Conservation (phyloP, 2,888 invertebrate genomes). For the Stenichneumon culpator region DNA sequence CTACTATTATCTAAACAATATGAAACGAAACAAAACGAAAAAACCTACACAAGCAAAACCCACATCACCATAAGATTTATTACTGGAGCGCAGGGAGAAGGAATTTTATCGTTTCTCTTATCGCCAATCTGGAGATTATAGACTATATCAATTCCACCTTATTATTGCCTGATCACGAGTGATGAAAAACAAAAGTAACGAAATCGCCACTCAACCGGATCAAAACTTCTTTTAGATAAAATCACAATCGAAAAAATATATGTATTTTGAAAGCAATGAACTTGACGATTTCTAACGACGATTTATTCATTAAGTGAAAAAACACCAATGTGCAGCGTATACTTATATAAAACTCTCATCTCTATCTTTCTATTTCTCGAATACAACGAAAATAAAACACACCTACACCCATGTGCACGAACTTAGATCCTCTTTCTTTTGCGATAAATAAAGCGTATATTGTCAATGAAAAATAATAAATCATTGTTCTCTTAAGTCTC, state of each 20-base stretch:
- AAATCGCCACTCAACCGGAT: not conserved
- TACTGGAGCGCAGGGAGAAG: slow-evolving; percentile 37
- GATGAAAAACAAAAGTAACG: slow-evolving; percentile 1
- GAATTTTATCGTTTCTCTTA: not conserved
- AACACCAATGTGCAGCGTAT: slow-evolving; percentile 72
- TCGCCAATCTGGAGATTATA: slow-evolving; percentile 34
- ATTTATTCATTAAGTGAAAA: slow-evolving; percentile 61
- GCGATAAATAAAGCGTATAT: slow-evolving; percentile 72
- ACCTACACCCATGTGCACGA: slow-evolving; percentile 11
- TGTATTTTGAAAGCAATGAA: slow-evolving; percentile 16
- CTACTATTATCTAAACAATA: slow-evolving; percentile 38
- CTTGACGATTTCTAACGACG: slow-evolving; percentile 63
- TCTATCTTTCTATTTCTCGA: slow-evolving; percentile 37
- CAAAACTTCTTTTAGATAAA: slow-evolving; percentile 28
- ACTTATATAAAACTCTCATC: slow-evolving; percentile 31
- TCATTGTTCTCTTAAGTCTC: slow-evolving; percentile 9
- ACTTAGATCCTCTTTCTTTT: slow-evolving; percentile 58
- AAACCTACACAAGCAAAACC: slow-evolving; percentile 10
- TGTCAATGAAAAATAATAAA: slow-evolving; percentile 60
- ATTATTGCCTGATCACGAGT: slow-evolving; percentile 39
- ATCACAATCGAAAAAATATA: slow-evolving; percentile 22
- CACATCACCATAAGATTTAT: slow-evolving; percentile 34
- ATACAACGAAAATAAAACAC: slow-evolving; percentile 21
- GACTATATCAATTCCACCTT: slow-evolving; percentile 51
- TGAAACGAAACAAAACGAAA: slow-evolving; percentile 8